Base-by-base conservation (phyloP, 1,140 invertebrate genomes). In the Cepaea nemoralis region DNA sequence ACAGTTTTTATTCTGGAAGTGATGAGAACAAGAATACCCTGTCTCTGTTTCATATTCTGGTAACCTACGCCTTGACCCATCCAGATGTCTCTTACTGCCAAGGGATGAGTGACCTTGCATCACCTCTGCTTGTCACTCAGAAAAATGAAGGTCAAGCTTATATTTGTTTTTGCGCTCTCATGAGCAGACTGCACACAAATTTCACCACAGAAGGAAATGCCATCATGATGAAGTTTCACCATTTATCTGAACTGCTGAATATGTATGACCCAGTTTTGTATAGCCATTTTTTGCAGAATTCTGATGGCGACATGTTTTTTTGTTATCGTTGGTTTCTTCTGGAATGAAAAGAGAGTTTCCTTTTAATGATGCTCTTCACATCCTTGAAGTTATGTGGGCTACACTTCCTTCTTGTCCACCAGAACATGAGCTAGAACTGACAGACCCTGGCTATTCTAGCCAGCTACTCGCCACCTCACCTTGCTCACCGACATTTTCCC, bases 331-430 rank as follows among this genome's bases (percentile, higher is more conserved):
- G 98, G 98, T 92, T 99, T 19, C 92, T 99, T 0, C 91, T 99
- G 0, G 98, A 99, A 93, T 99, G 94, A 99, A 99, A 92, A 93
- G 98, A 5, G 98, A 99, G 92, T 99, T 99, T 91, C 96, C 97
- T 19, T 97, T 99, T 90, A 97, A 99, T 70, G 97, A 99, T 92
- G 96, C 97, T 12, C 92, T 99, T 42, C 94, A 96, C 79, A 98
- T 99, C 96, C 92, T 99, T 37, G 98, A 99, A 93, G 97, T 99
- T 0, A 92, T 98, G 63, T 99, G 97, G 97, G 96, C 96, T 66
- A 97, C 97, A 0, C 91, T 98, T 19, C 96, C 96, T 5, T 95
- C 96, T n/a, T 92, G 94, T 85, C 94, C 94, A 40, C 95, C 95
- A 1, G 91, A 92, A n/a, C 91, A 92, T 37, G 96, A 97, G 89